A percentile compares a stretch with the other conserved stretches of the same genome.
Evolutionary conservation across 1,140 invertebrate genomes (phyloP).

Genomic region (Lanistes nyassanus): DNA sequence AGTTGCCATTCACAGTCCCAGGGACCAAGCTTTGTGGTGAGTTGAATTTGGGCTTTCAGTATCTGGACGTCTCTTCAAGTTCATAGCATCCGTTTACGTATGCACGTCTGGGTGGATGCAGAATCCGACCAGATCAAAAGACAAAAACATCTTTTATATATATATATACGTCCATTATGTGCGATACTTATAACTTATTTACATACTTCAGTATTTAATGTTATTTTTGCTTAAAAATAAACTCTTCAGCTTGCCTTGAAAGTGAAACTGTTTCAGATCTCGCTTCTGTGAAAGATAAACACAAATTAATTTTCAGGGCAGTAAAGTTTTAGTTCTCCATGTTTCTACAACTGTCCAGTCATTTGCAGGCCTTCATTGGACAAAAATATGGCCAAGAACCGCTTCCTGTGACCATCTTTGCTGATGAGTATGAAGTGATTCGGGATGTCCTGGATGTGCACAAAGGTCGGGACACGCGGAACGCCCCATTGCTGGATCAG

Average conservation of each 20-base stretch:
- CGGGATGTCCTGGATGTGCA: conserved; percentile 47
- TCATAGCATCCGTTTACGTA: too few species aligned
- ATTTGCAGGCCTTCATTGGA: conserved; percentile 67
- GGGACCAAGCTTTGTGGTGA: conserved; percentile 94
- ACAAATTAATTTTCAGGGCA: background rate
- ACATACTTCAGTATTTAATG: too few species aligned
- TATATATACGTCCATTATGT: too few species aligned
- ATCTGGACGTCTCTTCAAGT: too few species aligned
- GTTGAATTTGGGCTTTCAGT: too few species aligned
- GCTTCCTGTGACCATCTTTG: conserved; percentile 46
- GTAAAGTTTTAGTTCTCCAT: too few species aligned
- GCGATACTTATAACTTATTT: too few species aligned
- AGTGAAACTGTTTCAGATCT: background rate
- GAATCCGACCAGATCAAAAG: too few species aligned
- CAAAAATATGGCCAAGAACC: conserved; percentile 53
- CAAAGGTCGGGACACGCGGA: conserved; percentile 50
- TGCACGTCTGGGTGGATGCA: too few species aligned
- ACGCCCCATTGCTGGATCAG: conserved; percentile 66
- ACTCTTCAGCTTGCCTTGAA: background rate
- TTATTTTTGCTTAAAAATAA: too few species aligned
- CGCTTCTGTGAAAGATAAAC: background rate
- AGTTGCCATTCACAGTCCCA: conserved; percentile 95
- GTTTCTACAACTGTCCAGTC: background rate
- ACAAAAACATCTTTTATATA: too few species aligned
- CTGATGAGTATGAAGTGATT: conserved; percentile 51